These are phyloP conservation scores for Drepana falcataria DNA, from an alignment of 2,888 invertebrate species.

Conservation along the genomic window DNA sequence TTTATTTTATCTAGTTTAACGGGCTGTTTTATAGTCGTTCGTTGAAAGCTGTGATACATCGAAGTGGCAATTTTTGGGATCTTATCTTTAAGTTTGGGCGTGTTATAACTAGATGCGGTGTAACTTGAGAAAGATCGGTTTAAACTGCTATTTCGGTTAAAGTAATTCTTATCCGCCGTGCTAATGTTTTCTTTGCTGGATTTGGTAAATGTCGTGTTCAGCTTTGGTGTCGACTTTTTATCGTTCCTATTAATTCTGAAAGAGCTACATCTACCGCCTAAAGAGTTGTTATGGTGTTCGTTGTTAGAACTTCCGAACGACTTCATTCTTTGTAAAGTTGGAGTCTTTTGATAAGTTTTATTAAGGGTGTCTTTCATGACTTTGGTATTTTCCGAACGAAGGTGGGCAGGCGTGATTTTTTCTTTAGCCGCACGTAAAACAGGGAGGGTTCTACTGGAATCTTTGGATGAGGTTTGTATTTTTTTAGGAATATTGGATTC, in stretches of 20 bases:
- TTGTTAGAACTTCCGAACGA: slow-evolving; percentile 67
- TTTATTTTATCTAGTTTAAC: slow-evolving; percentile 70
- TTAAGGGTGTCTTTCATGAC: slow-evolving; percentile 72
- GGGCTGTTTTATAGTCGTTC: slow-evolving; percentile 63
- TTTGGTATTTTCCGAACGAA: slow-evolving; percentile 59
- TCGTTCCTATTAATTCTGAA: slow-evolving; percentile 68
- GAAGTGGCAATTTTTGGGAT: slow-evolving; percentile 71
- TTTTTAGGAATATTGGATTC: slow-evolving; percentile 77
- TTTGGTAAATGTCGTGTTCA: slow-evolving; percentile 69
- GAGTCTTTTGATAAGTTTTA: slow-evolving; percentile 75
- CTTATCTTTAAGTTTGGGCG: slow-evolving; percentile 70
- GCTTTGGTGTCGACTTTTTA: slow-evolving; percentile 64
- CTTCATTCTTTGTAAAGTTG: slow-evolving; percentile 72
- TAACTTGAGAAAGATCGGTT: slow-evolving; percentile 71
- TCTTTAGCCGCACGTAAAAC: slow-evolving; percentile 60
- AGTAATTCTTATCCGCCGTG: slow-evolving; percentile 52
- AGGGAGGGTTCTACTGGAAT: slow-evolving; percentile 65
- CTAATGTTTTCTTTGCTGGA: slow-evolving; percentile 72
- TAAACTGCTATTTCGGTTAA: slow-evolving; percentile 59
- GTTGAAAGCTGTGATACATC: slow-evolving; percentile 70
- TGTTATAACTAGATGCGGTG: slow-evolving; percentile 61
- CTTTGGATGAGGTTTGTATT: slow-evolving; percentile 57
- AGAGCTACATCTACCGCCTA: slow-evolving; percentile 67
- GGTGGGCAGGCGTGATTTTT: slow-evolving; percentile 39
- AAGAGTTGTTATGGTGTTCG: slow-evolving; percentile 50